Evolutionary conservation across 1,140 invertebrate genomes (phyloP).

Genomic region (Oncopodura yosiiana): DNA sequence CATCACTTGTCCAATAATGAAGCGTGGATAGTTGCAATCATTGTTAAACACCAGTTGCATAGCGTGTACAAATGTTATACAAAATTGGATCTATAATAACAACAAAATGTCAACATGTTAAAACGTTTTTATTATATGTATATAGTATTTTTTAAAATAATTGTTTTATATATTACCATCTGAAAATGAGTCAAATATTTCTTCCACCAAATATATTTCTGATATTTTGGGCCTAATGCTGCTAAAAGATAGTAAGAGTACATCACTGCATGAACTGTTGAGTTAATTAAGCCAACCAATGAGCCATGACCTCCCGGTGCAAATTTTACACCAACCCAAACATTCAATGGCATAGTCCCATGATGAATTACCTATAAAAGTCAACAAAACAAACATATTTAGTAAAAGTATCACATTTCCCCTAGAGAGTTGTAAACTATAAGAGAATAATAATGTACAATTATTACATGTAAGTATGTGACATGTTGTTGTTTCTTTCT

Average conservation of each 20-base stretch:
- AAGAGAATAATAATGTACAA: too few relatives aligned
- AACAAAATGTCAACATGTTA: too few relatives aligned
- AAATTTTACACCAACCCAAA: constrained; percentile 94
- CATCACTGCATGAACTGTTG: constrained; percentile 86
- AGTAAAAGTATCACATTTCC: too few relatives aligned
- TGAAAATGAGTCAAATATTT: constrained; percentile 78
- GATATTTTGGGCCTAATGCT: constrained; percentile 71
- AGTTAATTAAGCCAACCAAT: constrained; percentile 83
- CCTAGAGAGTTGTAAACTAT: too few relatives aligned
- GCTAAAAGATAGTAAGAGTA: constrained; percentile 86
- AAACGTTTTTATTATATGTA: constrained; percentile 36
- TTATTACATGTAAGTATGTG: constrained; percentile 88
- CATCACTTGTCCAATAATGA: constrained; percentile 11
- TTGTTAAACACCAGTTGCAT: constrained; percentile 76
- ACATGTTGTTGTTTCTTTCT: constrained; percentile 87
- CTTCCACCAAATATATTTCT: constrained; percentile 88
- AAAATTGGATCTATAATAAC: constrained; percentile 83
- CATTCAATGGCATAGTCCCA: constrained; percentile 86
- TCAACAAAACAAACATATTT: too few relatives aligned
- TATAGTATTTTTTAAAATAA: constrained; percentile 2
- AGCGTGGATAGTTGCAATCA: constrained; percentile 78
- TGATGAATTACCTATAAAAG: too few relatives aligned
- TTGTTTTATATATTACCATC: constrained; percentile 53
- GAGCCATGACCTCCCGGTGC: constrained; percentile 86
- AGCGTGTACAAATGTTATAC: constrained; percentile 80